These are phyloP conservation scores for Cyphomyrus plagiostoma DNA, from an alignment of 2,113 vertebrate species.

Conservation along the genomic window DNA sequence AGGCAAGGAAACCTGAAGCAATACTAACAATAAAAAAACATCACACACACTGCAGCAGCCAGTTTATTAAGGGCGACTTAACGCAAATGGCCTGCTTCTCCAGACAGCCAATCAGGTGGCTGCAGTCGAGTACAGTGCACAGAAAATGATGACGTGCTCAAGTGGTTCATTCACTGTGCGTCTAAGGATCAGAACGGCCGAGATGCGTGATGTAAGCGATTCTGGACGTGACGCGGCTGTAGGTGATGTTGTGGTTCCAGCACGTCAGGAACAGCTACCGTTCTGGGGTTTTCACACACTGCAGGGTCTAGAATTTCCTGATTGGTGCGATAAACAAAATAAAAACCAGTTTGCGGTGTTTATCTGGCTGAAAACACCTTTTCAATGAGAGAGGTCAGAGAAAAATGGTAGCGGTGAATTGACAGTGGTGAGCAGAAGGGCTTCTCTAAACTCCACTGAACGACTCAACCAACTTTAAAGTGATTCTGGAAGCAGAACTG, in stretches of 20 bases:
- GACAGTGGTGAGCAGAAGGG: neutral
- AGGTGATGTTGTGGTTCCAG: neutral
- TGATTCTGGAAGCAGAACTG: neutral
- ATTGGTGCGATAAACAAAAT: neutral
- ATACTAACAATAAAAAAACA: neutral
- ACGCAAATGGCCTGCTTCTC: neutral
- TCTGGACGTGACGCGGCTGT: neutral
- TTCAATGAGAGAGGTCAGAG: neutral
- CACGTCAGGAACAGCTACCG: neutral
- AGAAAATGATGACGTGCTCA: neutral
- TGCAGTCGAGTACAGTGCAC: neutral
- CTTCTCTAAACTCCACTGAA: neutral
- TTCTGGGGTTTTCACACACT: neutral
- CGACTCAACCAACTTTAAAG: neutral
- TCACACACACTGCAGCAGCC: neutral
- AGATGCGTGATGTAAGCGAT: neutral
- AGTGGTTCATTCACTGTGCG: neutral
- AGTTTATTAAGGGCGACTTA: neutral
- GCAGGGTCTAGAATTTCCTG: neutral
- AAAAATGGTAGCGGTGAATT: neutral
- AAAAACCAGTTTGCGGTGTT: neutral
- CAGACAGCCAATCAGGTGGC: neutral
- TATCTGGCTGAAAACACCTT: neutral
- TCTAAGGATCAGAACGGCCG: neutral
- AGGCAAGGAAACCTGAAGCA: neutral